Evolutionary conservation across 37 sponge, comb jelly and placozoan species (phyloP).

Genomic region (Hexactinellida sp.): DNA sequence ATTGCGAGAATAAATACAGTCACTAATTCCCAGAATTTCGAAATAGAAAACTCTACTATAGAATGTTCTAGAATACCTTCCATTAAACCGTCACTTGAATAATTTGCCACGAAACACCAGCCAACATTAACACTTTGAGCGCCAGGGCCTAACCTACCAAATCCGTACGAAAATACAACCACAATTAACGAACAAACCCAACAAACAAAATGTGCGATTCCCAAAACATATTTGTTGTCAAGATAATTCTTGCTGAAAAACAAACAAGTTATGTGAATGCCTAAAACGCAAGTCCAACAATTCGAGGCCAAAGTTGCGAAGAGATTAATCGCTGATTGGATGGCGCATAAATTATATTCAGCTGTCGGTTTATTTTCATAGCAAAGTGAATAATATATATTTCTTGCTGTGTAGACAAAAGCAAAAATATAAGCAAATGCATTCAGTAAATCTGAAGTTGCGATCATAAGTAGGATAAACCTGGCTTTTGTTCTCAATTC

Average conservation of each 20-base stretch:
- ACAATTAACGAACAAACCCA: neutral
- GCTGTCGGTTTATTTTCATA: neutral
- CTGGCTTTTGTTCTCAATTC: neutral
- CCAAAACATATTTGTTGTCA: neutral
- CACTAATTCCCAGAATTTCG: neutral
- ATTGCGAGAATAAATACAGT: neutral
- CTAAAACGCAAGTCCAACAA: neutral
- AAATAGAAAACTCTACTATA: neutral
- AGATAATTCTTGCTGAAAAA: neutral
- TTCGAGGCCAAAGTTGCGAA: neutral
- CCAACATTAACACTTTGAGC: neutral
- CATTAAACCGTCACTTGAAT: neutral
- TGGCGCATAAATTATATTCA: neutral
- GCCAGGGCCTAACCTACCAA: neutral
- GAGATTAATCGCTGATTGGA: neutral
- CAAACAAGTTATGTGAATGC: slow-evolving; percentile 2
- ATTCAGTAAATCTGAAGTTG: neutral
- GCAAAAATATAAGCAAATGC: neutral
- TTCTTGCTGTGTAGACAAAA: neutral
- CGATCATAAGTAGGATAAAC: neutral
- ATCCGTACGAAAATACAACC: neutral
- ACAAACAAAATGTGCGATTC: neutral
- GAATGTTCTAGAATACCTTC: neutral
- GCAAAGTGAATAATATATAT: neutral
- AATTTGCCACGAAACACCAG: neutral